These are phyloP conservation scores for Scaptomyza tumidula DNA, from an alignment of 2,888 invertebrate species.

Conservation along the genomic window DNA sequence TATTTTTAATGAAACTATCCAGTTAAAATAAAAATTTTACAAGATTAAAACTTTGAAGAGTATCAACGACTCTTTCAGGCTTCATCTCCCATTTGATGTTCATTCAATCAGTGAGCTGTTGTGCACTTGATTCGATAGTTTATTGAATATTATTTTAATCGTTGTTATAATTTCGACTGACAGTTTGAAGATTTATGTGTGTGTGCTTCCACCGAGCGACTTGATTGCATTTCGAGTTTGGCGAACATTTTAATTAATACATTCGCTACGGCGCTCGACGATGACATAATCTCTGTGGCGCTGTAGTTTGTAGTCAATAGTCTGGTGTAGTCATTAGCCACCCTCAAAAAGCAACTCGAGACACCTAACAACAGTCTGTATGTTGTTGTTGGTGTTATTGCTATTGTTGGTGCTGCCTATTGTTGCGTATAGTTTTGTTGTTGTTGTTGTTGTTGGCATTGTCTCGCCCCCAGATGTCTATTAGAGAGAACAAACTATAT, in stretches of 20 bases:
- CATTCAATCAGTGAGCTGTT: constrained; percentile 2
- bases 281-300: constrained; percentile 53
- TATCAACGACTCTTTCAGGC: too few relatives aligned
- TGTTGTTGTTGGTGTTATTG: constrained; percentile 13
- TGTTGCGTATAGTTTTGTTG: constrained; percentile 26
- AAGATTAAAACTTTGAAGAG: too few relatives aligned
- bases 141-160: constrained; percentile 46
- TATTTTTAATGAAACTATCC: too few relatives aligned
- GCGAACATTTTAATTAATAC: constrained; percentile 69
- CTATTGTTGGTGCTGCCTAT: constrained; percentile 26
- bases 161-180: constrained; percentile 46
- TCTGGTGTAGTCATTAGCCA: constrained; percentile 48
- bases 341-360: constrained; percentile 49
- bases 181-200: constrained; percentile 43
- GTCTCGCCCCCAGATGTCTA: constrained; percentile 59
- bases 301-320: constrained; percentile 5
- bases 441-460: constrained; percentile 37
- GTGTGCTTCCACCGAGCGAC: background rate
- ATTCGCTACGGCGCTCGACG: constrained; percentile 35
- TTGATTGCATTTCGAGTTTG: constrained; percentile 28
- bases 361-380: constrained; percentile 42
- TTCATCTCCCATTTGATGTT: background rate
- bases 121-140: constrained; percentile 20
- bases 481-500: constrained; percentile 28
- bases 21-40: too few relatives aligned